Base-by-base conservation (phyloP, 2,888 invertebrate species). In the Ethmia dodecea region DNA sequence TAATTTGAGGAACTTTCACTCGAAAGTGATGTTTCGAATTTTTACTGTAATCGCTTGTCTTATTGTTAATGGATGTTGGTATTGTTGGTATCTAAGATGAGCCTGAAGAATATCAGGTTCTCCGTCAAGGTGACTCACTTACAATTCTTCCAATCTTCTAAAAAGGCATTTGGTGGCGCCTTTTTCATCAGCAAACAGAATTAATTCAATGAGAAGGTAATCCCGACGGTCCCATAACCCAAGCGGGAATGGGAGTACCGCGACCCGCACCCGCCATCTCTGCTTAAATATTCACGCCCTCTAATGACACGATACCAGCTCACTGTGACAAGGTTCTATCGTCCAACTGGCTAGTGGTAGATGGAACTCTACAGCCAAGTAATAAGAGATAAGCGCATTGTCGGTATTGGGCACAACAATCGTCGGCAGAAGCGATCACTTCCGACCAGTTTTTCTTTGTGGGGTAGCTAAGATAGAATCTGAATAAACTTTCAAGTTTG, bases 281-380 rank as follows among this genome's bases (percentile, higher is more conserved):
- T 63, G 63, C 67, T 81, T 72, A 80, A 80, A 79, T 79, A 81
- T 81, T 81, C 76, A 80, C 69, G 69, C 72, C 75, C 74, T 71
- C 73, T 80, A 80, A 80, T 80, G 79, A 79, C 77, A 75, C 72
- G 70, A 60, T 60, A 66, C 58, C 60, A 67, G 61, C 55, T 64
- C 62, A 60, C 63, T 70, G 56, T 60, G 64, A 74, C 71, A 71
- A 62, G 60, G 67, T 66, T 61, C 67, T 62, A 68, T 61, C 54
- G 52, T 47, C 53, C 51, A 53, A 49, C 51, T 49, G 46, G 43
- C 37, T 43, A 42, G 37, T 37, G 35, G 44, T 43, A 50, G 47
- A 52, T 40, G 39, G 47, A 56, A 57, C 57, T 47, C 51, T 53
- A 33, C 13, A 20, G 13, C 20, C 10, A 9, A 9, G 33, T n/a